phyloP scores from a whole-genome alignment of 2,797 vertebrate genomes.

The Anniella stebbinsi region DNA sequence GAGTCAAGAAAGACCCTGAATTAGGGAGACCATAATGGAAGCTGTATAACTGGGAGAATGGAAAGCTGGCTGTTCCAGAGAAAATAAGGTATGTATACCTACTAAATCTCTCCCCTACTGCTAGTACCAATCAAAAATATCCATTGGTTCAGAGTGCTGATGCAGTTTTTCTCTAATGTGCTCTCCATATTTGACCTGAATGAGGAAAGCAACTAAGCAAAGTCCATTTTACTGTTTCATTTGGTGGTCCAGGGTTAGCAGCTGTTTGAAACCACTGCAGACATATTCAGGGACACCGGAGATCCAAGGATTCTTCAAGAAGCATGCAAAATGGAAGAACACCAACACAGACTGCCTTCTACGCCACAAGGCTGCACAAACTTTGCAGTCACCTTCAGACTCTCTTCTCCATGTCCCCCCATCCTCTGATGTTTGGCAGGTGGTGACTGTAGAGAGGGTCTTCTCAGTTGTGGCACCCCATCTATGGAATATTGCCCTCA shows the following conservation, averaged over 20 bases:
- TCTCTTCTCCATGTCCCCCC: background rate
- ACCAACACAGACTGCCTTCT: background rate
- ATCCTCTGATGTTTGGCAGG: background rate
- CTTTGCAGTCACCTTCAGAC: background rate
- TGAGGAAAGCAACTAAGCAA: background rate
- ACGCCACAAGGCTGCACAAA: too few species aligned
- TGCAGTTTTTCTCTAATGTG: background rate
- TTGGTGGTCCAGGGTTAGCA: background rate
- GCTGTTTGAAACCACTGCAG: background rate
- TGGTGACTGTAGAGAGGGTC: too few species aligned
- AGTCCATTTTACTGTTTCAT: background rate
- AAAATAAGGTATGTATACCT: background rate
- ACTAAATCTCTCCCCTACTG: background rate
- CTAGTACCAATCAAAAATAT: background rate
- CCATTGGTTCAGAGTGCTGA: background rate
- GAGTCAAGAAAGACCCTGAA: background rate
- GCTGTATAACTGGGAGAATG: accelerated
- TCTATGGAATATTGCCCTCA: background rate
- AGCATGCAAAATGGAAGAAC: background rate
- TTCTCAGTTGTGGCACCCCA: background rate
- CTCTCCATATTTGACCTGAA: too few species aligned
- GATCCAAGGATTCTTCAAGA: background rate
- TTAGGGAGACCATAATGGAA: background rate
- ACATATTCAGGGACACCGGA: background rate
- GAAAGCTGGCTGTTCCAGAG: background rate